Conservation (phyloP, 1,140 invertebrate genomes). For the Meloidogyne exigua region DNA sequence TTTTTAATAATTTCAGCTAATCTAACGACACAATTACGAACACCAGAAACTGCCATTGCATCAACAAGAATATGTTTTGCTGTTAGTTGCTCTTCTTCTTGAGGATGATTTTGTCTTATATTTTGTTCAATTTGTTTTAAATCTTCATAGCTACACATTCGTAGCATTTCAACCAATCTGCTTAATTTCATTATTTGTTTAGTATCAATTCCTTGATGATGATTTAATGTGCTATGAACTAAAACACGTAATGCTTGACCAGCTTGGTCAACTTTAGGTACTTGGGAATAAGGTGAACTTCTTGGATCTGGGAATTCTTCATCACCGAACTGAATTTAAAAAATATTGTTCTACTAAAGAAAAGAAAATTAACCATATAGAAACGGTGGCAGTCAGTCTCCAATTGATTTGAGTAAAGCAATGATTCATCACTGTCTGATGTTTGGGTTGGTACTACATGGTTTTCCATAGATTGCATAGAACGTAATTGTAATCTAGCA, state of each 20-base stretch:
- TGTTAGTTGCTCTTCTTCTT: not conserved
- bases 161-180: slow-evolving; percentile 39
- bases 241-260: slow-evolving; percentile 24
- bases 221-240: slow-evolving; percentile 17
- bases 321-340: slow-evolving; percentile 22
- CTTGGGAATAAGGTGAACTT: slow-evolving; percentile 33
- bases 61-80: slow-evolving; percentile 39
- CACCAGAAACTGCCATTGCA: slow-evolving; percentile 42
- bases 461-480: not conserved
- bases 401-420: slow-evolving; percentile 43
- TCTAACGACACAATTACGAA: slow-evolving; percentile 37
- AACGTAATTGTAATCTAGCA: slow-evolving; percentile 3
- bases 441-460: not conserved
- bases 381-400: slow-evolving; percentile 47
- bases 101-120: slow-evolving; percentile 2
- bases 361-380: slow-evolving; percentile 29
- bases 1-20: slow-evolving; percentile 39
- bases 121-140: slow-evolving; percentile 34
- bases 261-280: slow-evolving; percentile 37
- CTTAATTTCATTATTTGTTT: slow-evolving; percentile 26
- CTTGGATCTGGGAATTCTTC: slow-evolving; percentile 23
- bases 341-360: not conserved
- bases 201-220: slow-evolving; percentile 38
- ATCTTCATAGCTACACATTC: slow-evolving; percentile 41
- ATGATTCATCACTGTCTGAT: slow-evolving; percentile 35